A percentile compares a stretch with the other conserved stretches of the same genome.
phyloP scores from a whole-genome alignment of 1,140 invertebrate species.

The Andrena cerasifolii region DNA sequence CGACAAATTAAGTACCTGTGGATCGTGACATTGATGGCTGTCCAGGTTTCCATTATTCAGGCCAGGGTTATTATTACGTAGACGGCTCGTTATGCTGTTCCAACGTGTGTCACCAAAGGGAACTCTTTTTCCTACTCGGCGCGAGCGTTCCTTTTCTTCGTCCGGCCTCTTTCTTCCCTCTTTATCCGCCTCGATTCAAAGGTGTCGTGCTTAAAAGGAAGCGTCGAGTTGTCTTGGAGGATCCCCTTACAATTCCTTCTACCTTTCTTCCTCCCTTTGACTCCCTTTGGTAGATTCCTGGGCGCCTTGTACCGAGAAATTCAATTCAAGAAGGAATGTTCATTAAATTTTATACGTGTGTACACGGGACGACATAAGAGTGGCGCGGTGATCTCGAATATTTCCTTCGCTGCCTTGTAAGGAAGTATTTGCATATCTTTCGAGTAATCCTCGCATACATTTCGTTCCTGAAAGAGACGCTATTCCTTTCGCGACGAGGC shows the following conservation, averaged over 20 bases:
- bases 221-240: constrained; percentile 46
- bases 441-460: neutral
- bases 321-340: constrained; percentile 44
- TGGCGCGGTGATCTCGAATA: constrained; percentile 3
- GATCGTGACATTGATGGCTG: constrained; percentile 36
- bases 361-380: neutral
- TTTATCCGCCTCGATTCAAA: constrained; percentile 50
- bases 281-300: neutral
- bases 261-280: constrained; percentile 19
- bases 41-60: constrained; percentile 51
- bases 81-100: constrained; percentile 48
- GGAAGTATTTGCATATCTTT: constrained; percentile 26
- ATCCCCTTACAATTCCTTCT: constrained; percentile 51
- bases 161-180: constrained; percentile 5
- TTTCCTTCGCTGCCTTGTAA: no score
- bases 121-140: neutral
- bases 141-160: constrained; percentile 10
- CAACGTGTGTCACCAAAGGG: constrained; percentile 45
- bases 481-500: neutral
- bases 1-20: constrained; percentile 57
- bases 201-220: constrained; percentile 52
- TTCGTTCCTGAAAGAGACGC: neutral
- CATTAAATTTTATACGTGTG: constrained; percentile 37
- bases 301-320: constrained; percentile 27
- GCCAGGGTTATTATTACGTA: constrained; percentile 56